Base-by-base conservation (phyloP, 2,113 vertebrate genomes). In the Salvelinus fontinalis region DNA sequence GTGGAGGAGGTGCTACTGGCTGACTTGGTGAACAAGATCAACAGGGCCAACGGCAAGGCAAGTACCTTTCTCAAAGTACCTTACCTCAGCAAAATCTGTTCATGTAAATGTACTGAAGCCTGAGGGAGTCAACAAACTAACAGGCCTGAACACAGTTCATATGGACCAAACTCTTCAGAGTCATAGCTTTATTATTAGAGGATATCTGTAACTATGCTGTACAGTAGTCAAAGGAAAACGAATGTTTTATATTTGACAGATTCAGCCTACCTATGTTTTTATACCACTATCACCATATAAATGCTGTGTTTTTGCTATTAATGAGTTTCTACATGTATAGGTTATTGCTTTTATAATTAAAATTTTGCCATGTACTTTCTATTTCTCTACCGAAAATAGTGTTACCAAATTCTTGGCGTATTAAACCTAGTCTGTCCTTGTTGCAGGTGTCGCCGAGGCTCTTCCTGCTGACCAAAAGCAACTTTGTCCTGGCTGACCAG, bases 31-130 rank as follows among this genome's bases (percentile, higher is more conserved):
- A 99, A 96, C 91, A 99, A 99, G 93, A 97, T 99, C 74, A 99
- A 99, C 77, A 93, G 98, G 85, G 97, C 97, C 59, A 99, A 99
- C 8, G 97, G 98, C 77, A 99, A 99, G 95, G 98, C 97, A 90
- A 94, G 85, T 60, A 64, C 26, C n/a, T 24, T 8, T 44, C 39
- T 22, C 59, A 24, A 22, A 13, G 51, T 54, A 4, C 39, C 39
- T 44, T 44, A 44, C 39, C 39, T 44, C 39, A 44, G 11, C 9
- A 12, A 44, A 44, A 44, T 44, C 39, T 44, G 39, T 44, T 44
- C 8, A 44, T 44, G 9, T 11, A 44, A 44, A 9, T 44, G 39
- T 44, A 44, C 9, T 62, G 18, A 62, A 62, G 59, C 59, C n/a
- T 22, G 59, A 62, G 59, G 59, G n/a, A 62, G n/a, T 62, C 16